Base-by-base conservation (phyloP, 1,140 invertebrate genomes). In the Euwallacea similis region DNA sequence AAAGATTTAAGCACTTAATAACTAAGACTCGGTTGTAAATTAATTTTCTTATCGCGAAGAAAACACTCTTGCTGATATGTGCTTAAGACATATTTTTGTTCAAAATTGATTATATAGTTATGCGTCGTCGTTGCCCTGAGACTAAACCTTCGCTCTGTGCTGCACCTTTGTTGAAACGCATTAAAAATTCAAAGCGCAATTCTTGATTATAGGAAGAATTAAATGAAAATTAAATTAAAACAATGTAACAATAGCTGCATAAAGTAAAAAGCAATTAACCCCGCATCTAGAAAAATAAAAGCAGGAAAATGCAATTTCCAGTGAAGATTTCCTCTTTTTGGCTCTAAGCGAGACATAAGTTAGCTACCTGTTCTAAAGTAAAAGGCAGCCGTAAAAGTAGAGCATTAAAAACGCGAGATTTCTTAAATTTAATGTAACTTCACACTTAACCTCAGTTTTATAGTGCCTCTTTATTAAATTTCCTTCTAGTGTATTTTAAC, bases 391-490 rank as follows among this genome's bases (percentile, higher is more conserved):
- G 42, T 61, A 61, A 61, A 61, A 61, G 21, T 16, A 61, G 42
- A 43, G 42, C 59, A 61, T 61, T 61, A 61, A 61, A 61, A 61
- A 61, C 59, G 33, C 42, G 42, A 61, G 59, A 61, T 61, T 61
- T 33, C 59, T 61, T 61, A 61, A 61, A 61, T 63, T 63, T 63
- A 63, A 63, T 50, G 61, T 63, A 63, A 63, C 61, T 63, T 63
- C 61, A 47, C 61, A 63, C 61, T 63, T 63, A 63, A 63, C 16
- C 11, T 44, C 44, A 63, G 61, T 47, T 63, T 63, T 61, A 61
- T 61, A 61, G 59, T 9, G 33, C 21, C 13, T 63, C 44, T 63
- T 63, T 50, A 63, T 47, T 47, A 63, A 63, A 63, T 63, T 63
- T 63, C 21, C 61, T 50, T 63, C 42, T 16, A 63, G 11, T n/a